Evolutionary conservation across 2,888 invertebrate species (phyloP).

Genomic region (Amblyjoppa proteus): DNA sequence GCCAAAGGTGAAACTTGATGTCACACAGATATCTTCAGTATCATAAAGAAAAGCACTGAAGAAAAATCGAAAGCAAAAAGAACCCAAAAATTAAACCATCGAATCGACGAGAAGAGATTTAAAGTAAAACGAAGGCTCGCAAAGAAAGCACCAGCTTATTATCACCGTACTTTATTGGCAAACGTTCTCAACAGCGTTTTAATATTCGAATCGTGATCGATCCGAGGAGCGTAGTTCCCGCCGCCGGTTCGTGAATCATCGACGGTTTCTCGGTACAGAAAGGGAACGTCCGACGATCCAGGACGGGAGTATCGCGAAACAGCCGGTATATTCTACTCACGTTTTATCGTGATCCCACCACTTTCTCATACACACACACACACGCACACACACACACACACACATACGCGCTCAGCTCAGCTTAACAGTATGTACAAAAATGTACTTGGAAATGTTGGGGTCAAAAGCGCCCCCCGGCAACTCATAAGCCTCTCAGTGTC

Average conservation of each 20-base stretch:
- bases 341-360: conserved; percentile 36
- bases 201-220: conserved; percentile 73
- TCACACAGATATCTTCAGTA: no score
- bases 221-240: conserved; percentile 52
- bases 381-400: background rate
- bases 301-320: conserved; percentile 25
- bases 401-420: background rate
- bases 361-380: conserved; percentile 5
- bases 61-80: no score
- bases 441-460: conserved; percentile 22
- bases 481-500: conserved; percentile 16
- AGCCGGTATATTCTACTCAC: conserved; percentile 13
- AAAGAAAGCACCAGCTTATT: conserved; percentile 60
- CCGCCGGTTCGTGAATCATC: conserved; percentile 35
- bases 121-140: conserved; percentile 56
- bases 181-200: conserved; percentile 72
- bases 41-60: no score
- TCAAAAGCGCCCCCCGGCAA: background rate
- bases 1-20: no score
- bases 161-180: conserved; percentile 71
- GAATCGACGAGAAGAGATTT: conserved; percentile 17
- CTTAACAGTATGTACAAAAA: conserved; percentile 50
- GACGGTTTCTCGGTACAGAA: conserved; percentile 14
- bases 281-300: conserved; percentile 12
- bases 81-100: no score